Evolutionary conservation across 2,113 vertebrate species (phyloP).

Genomic region (Leucopternis melanops): DNA sequence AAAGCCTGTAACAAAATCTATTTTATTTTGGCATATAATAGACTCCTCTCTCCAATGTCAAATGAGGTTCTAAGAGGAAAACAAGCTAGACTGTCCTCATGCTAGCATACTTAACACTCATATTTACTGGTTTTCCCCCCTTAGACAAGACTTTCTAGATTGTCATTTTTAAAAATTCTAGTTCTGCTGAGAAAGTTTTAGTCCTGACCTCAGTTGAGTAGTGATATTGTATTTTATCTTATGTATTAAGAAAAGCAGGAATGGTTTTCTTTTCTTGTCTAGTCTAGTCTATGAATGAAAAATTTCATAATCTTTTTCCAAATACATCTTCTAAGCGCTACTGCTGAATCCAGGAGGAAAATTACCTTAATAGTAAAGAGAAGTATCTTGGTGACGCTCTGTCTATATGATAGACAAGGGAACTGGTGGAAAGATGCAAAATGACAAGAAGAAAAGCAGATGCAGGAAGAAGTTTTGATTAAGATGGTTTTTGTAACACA

Average conservation of each 20-base stretch:
- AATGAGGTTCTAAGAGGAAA: not conserved
- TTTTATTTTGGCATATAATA: not conserved
- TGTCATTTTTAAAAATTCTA: not conserved
- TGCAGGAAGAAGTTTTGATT: not conserved
- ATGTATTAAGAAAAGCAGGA: not conserved
- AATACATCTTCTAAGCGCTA: rapidly evolving
- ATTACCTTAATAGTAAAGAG: not conserved
- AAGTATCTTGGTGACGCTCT: not conserved
- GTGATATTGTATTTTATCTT: not conserved
- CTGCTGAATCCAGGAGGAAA: not conserved
- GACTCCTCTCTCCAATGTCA: not conserved
- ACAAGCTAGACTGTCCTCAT: not conserved
- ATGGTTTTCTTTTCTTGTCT: not conserved
- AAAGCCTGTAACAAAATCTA: not conserved
- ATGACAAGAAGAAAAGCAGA: not conserved
- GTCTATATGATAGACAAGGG: not conserved
- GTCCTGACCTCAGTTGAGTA: not conserved
- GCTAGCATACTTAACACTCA: not conserved
- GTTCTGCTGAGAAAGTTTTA: not conserved
- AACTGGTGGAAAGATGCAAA: not conserved
- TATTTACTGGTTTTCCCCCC: not conserved
- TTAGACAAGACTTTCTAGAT: not conserved
- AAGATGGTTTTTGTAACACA: not conserved
- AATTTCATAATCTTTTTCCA: not conserved
- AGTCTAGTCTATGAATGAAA: not conserved